Base-by-base conservation (phyloP, 2,888 invertebrate species). In the Chaetogeoica ovagalla region DNA sequence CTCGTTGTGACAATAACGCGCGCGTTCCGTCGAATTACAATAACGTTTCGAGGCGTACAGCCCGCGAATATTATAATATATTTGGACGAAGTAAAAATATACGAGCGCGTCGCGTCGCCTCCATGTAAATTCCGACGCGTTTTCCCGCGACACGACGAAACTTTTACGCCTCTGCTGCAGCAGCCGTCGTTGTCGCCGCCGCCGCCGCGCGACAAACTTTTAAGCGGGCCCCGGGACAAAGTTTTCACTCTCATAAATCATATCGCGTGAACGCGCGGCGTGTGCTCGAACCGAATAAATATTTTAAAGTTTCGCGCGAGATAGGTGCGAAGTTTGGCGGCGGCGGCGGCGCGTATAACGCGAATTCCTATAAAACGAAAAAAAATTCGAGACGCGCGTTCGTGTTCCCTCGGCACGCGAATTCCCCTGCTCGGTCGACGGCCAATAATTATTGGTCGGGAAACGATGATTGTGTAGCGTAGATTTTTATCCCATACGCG, bases 181-280 rank as follows among this genome's bases (percentile, higher is more conserved):
- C 30, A 1, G 2, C 2, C 30, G 30, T 30, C 15, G 63, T 37
- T 21, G 17, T 15, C 8, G 30, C 15, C n/a, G 55, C 9, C 21
- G 57, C 82, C n/a, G 55, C 9, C 21, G 57, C 82, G 84, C 87
- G 43, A 88, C 30, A 30, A 88, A 84, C 86, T 85, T 82, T 70
- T 57, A n/a, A 71, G 63, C 79, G 77, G 7, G 23, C 21, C 63
- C 57, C 19, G 23, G 19, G 23, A 1, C 21, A 71, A 79, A 79
- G 71, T 79, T 71, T 79, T 79, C 62, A 23, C 7, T 11, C 62
- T 63, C 79, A 43, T 79, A 79, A 79, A 79, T 79, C 79, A 79
- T 55, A 63, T 62, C 48, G 15, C n/a, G 62, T 23, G 17, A 15
- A 11, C 21, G 52, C 23, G 23, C 19, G 19, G 48, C 52, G 17